A percentile compares a stretch with the other conserved stretches of the same genome.
These are phyloP conservation scores for Aleiodes alternator DNA, from an alignment of 2,888 invertebrate species.

Conservation along the genomic window DNA sequence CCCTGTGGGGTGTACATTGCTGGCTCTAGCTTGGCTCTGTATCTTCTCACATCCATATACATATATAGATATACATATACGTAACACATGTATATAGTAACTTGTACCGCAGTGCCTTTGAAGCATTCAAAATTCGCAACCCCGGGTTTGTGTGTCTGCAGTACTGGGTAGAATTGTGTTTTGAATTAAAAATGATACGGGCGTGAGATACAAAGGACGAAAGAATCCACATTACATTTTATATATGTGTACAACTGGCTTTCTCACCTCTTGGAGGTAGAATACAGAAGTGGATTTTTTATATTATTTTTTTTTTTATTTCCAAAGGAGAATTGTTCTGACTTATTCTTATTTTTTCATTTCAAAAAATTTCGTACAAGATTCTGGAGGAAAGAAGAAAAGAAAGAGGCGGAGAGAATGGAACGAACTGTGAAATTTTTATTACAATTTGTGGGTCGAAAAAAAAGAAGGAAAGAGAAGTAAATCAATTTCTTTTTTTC, in stretches of 20 bases:
- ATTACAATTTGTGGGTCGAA: too few relatives aligned
- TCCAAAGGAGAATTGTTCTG: too few relatives aligned
- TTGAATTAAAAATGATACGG: slow-evolving; percentile 38
- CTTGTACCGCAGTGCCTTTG: slow-evolving; percentile 36
- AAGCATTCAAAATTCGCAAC: slow-evolving; percentile 35
- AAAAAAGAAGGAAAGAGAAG: too few relatives aligned
- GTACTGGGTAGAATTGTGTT: slow-evolving; percentile 34
- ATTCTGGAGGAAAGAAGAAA: too few relatives aligned
- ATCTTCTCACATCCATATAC: background rate
- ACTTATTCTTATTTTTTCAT: too few relatives aligned
- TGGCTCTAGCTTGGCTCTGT: slow-evolving; percentile 13
- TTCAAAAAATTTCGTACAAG: too few relatives aligned
- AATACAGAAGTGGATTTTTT: background rate
- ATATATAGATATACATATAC: background rate
- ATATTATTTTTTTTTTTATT: too few relatives aligned
- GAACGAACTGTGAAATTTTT: background rate
- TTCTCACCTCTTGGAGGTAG: background rate
- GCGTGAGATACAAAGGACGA: slow-evolving; percentile 29
- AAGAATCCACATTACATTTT: slow-evolving; percentile 30
- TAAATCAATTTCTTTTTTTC: too few relatives aligned
- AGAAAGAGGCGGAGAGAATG: background rate
- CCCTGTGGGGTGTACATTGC: slow-evolving; percentile 25
- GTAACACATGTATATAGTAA: background rate
- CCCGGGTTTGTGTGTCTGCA: slow-evolving; percentile 29
- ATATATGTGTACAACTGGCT: slow-evolving; percentile 22